Evolutionary conservation across 1,140 invertebrate species (phyloP).

Genomic region (Physella acuta): DNA sequence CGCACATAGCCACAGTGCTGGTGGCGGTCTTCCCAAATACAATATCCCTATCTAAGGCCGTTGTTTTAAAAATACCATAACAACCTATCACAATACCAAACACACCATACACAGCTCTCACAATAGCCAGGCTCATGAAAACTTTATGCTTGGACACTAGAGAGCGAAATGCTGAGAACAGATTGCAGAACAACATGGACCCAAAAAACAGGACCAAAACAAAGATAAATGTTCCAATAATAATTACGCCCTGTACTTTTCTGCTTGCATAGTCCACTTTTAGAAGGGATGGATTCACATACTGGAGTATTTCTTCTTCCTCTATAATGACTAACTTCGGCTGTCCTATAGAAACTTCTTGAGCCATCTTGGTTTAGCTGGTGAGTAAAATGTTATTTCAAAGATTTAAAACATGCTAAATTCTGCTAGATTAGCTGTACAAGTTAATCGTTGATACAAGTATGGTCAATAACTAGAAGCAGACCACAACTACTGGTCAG

Average conservation of each 20-base stretch:
- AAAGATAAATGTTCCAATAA: constrained; percentile 34
- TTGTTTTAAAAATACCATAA: constrained; percentile 44
- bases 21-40: constrained; percentile 43
- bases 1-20: constrained; percentile 40
- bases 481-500: no score
- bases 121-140: constrained; percentile 52
- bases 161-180: constrained; percentile 33
- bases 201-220: constrained; percentile 33
- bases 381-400: no score
- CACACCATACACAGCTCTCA: constrained; percentile 46
- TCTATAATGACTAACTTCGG: no score
- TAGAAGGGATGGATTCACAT: constrained; percentile 39
- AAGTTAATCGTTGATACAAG: no score
- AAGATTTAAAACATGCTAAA: no score
- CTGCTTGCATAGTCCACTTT: constrained; percentile 35
- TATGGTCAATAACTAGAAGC: no score
- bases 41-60: constrained; percentile 42
- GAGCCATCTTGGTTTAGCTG: no score
- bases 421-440: no score
- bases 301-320: constrained; percentile 31
- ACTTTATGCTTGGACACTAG: constrained; percentile 50
- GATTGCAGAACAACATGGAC: constrained; percentile 27
- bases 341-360: no score
- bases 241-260: constrained; percentile 30
- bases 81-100: constrained; percentile 41